Conservation (phyloP, 2,797 vertebrate genomes). For the Anisognathus igniventris region DNA sequence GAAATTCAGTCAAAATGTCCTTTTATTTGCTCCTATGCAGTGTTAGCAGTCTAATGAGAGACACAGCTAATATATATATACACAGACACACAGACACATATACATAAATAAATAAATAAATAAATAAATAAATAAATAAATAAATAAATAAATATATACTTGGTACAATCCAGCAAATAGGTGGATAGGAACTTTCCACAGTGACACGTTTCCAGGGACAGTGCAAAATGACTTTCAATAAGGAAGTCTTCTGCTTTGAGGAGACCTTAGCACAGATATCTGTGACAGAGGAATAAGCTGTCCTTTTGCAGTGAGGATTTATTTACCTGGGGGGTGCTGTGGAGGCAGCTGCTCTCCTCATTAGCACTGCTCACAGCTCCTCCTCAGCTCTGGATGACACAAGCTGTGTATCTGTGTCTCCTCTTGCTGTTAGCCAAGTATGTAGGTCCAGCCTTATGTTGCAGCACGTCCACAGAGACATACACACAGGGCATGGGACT, state of each 20-base stretch:
- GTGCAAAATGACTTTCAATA: not conserved
- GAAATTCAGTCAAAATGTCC: not conserved
- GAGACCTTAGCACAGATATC: not conserved
- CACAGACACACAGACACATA: fast-evolving
- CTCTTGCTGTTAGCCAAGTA: not conserved
- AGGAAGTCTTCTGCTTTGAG: not conserved
- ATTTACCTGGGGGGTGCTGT: not conserved
- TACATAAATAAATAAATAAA: fast-evolving
- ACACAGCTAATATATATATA: not conserved
- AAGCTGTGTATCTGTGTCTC: not conserved
- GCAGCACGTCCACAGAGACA: not conserved
- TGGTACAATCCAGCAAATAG: not conserved
- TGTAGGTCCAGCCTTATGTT: not conserved
- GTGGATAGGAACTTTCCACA: not conserved
- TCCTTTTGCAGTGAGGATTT: not conserved
- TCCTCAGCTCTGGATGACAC: not conserved
- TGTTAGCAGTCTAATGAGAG: not conserved
- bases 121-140: no score
- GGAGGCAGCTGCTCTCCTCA: not conserved
- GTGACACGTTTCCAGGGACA: not conserved
- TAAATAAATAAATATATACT: not conserved
- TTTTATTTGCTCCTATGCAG: not conserved
- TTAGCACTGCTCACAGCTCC: not conserved
- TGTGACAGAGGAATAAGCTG: not conserved
- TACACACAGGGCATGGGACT: not conserved